Base-by-base conservation (phyloP, 2,888 invertebrate species). In the Vannuccia rotundouncinata region DNA sequence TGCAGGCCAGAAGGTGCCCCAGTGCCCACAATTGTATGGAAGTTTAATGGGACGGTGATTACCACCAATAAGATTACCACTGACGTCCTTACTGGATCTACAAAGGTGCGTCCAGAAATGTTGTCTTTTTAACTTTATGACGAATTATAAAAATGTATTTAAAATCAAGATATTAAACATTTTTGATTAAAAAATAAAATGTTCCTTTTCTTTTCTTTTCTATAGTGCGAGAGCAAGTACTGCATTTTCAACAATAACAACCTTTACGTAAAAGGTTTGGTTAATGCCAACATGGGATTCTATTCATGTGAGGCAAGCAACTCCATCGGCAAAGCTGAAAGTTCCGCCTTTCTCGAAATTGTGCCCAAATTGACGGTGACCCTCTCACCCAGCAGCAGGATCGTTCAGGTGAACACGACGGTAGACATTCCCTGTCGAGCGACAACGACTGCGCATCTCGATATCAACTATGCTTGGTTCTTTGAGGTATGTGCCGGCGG, bases 1-100 rank as follows among this genome's bases (percentile, higher is more conserved):
- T 97, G 97, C 86, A 92, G 93, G 85, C 96, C 96, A 0, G 97
- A 97, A 89, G 95, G 95, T 1, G 95, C 96, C 0, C 96, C 97
- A 0, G 91, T 91, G 84, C 95, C 95, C 0, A 91, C 25, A 10
- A 31, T 30, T 5, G 31, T 25, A 13, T 82, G 82, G 82, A 13
- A 29, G 30, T 78, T 75, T 13, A 82, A 82, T 27, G 78, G 66
- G 5, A 29, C 73, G 1, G 28, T 28, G 17, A 2, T 78, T 10
- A 66, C 28, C 10, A 66, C 66, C 25, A n/a, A 5, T 2, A n/a
- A 66, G 5, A 28, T 27, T 17, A 60, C 28, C 1, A 13, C 73
- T n/a, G 25, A 1, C 2, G n/a, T 5, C 5, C 25, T 30, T 45
- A 74, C 66, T 17, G 78, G 78, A 17, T 17, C 22, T 17, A 60